These are phyloP conservation scores for Periophthalmodon schlosseri DNA, from an alignment of 2,113 vertebrate species.

Conservation along the genomic window DNA sequence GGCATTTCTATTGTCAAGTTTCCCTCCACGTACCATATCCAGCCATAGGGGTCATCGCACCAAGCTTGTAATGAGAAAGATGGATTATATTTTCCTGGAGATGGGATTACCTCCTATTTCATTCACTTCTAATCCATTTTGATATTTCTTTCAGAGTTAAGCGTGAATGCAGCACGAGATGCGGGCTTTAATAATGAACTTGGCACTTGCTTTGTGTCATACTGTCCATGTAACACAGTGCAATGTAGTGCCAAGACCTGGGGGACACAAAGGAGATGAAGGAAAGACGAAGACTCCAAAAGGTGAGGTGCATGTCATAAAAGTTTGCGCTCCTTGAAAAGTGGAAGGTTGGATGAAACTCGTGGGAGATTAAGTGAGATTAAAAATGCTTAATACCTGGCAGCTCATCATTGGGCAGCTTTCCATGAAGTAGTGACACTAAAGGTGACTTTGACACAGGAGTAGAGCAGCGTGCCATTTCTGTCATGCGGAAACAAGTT, in stretches of 20 bases:
- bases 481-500: constrained; percentile 44
- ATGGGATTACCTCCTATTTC: constrained; percentile 43
- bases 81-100: constrained; percentile 28
- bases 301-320: constrained; percentile 60
- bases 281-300: constrained; percentile 46
- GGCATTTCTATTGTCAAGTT: constrained; percentile 17
- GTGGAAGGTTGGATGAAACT: constrained; percentile 69
- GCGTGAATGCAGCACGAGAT: constrained; percentile 9
- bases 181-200: constrained; percentile 30
- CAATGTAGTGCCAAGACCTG: constrained; percentile 22
- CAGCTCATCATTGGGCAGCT: constrained; percentile 69
- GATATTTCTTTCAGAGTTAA: constrained; percentile 9
- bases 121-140: constrained; percentile 44
- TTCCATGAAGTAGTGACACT: constrained; percentile 67
- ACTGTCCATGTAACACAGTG: constrained; percentile 10
- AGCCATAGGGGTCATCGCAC: constrained; percentile 27
- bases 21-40: constrained; percentile 7
- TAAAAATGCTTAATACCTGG: constrained; percentile 78
- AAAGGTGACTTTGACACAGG: constrained; percentile 76
- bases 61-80: constrained; percentile 31
- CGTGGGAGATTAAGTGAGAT: constrained; percentile 78
- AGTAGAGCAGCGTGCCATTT: constrained; percentile 44
- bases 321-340: constrained; percentile 67
- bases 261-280: constrained; percentile 29
- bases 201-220: neutral